A percentile compares a stretch with the other conserved stretches of the same genome.
These are phyloP conservation scores for Corapipo altera DNA, from an alignment of 2,113 vertebrate genomes.

Conservation along the genomic window DNA sequence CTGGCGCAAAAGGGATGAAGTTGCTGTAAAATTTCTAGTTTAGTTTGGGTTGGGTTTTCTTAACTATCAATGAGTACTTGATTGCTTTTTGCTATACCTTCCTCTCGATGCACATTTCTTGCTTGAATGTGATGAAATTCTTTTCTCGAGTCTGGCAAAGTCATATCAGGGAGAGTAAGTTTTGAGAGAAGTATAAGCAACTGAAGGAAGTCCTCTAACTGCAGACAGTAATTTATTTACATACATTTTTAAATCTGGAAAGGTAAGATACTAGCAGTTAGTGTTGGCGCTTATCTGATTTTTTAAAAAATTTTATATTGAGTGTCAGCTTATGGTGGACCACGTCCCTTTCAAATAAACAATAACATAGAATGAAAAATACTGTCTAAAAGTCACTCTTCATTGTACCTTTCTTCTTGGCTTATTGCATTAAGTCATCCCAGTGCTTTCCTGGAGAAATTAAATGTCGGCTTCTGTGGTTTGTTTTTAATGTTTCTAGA, in stretches of 20 bases:
- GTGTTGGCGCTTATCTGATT: neutral
- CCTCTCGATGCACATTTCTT: neutral
- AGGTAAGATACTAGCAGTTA: neutral
- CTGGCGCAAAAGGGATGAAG: neutral
- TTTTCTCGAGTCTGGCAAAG: neutral
- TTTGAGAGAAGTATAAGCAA: neutral
- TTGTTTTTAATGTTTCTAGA: constrained; percentile 67
- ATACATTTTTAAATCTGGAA: neutral
- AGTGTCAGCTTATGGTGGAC: neutral
- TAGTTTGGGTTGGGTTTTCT: neutral
- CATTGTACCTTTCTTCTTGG: neutral
- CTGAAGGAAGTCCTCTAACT: neutral
- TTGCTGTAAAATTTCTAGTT: neutral
- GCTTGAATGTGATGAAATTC: neutral
- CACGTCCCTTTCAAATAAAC: neutral
- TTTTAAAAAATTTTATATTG: neutral
- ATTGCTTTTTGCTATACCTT: neutral
- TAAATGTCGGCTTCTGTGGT: neutral
- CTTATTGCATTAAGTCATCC: neutral
- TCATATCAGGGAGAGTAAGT: neutral
- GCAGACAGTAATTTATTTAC: neutral
- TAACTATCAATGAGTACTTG: neutral
- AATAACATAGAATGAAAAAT: neutral
- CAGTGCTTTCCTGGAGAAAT: neutral
- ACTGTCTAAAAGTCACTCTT: neutral